Percentiles rank a stretch among this genome's conserved stretches.
Conservation (phyloP, 2,797 vertebrate species). For the Cephalopachus bancanus region DNA sequence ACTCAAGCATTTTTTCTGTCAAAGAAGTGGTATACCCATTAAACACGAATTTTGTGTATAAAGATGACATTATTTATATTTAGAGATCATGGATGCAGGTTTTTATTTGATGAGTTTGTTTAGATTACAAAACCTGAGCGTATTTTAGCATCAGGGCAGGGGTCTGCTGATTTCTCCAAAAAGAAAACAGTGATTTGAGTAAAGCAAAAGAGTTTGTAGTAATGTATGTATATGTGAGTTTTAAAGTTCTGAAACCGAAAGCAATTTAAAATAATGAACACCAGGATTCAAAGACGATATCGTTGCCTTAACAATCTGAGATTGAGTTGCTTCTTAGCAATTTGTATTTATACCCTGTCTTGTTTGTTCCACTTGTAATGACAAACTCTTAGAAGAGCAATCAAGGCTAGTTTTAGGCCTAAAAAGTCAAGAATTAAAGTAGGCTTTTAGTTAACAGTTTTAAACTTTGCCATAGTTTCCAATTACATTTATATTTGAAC, state of each 20-base stretch:
- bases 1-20: slow-evolving; percentile 79
- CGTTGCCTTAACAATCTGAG: slow-evolving; percentile 33
- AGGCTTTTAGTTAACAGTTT: slow-evolving; percentile 60
- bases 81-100: slow-evolving; percentile 80
- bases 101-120: slow-evolving; percentile 83
- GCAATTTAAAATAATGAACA: slow-evolving; percentile 54
- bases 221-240: background rate
- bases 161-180: background rate
- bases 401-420: background rate
- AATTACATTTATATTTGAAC: slow-evolving; percentile 72
- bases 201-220: slow-evolving; percentile 39
- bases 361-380: slow-evolving; percentile 1
- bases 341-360: background rate
- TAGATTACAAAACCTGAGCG: slow-evolving; percentile 79
- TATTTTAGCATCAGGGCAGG: slow-evolving; percentile 61
- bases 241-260: slow-evolving; percentile 27
- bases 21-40: slow-evolving; percentile 72
- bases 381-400: slow-evolving; percentile 15
- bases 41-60: slow-evolving; percentile 79
- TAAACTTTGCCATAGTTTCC: slow-evolving; percentile 53
- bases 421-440: slow-evolving; percentile 66
- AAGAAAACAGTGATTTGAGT: slow-evolving; percentile 43
- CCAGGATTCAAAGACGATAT: slow-evolving; percentile 6
- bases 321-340: background rate
- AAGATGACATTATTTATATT: slow-evolving; percentile 84